Evolutionary conservation across 2,113 vertebrate genomes (phyloP).

Genomic region (Phyllostomus discolor): DNA sequence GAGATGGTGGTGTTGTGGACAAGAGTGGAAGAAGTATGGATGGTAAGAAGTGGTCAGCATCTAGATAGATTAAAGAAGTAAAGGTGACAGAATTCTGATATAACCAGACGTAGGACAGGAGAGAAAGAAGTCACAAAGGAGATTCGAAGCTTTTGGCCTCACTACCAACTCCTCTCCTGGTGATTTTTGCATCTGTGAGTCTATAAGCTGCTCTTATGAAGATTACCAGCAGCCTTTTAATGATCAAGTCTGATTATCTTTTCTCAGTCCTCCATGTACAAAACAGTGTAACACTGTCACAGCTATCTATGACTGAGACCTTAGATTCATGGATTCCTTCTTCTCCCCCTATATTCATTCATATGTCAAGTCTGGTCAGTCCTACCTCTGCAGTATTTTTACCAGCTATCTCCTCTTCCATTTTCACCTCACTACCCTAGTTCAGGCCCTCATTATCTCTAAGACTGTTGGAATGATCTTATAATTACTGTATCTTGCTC

Average conservation of each 20-base stretch:
- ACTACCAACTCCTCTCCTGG: neutral
- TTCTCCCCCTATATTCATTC: neutral
- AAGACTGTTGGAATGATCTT: too few relatives aligned
- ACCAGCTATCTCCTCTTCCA: too few relatives aligned
- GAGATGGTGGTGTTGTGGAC: neutral
- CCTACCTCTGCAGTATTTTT: too few relatives aligned
- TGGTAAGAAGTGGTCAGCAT: neutral
- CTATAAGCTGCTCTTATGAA: neutral
- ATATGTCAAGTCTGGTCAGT: neutral
- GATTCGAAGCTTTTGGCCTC: neutral
- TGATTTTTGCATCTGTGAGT: neutral
- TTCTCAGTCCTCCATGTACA: neutral
- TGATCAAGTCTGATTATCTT: neutral
- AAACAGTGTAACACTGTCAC: neutral
- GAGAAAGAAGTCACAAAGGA: neutral
- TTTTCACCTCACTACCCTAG: too few relatives aligned
- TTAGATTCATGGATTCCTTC: neutral
- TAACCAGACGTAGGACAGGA: neutral
- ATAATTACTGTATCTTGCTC: too few relatives aligned
- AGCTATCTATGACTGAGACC: neutral
- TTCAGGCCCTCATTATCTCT: too few relatives aligned
- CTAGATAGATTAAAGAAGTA: neutral
- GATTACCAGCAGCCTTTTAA: neutral
- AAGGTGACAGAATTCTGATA: neutral
- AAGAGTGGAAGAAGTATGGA: neutral